Conservation (phyloP, 2,888 invertebrate species). For the Drosophila nigricruria region DNA sequence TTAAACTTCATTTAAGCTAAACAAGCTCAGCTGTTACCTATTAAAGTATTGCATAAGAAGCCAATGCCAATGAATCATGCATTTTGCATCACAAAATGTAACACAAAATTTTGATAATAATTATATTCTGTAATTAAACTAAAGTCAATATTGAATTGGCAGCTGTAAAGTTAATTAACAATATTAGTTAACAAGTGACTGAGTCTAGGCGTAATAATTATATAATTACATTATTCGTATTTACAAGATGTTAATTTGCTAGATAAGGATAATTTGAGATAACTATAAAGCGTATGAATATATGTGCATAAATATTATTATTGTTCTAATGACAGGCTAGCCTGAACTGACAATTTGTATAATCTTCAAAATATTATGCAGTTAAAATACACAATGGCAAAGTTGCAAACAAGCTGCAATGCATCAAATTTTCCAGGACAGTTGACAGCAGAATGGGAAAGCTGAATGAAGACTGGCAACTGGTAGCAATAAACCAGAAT, state of each 20-base stretch:
- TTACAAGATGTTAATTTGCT: neutral
- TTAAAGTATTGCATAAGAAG: no score
- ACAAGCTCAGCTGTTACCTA: neutral
- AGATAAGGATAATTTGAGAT: neutral
- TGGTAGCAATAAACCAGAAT: conserved; percentile 71
- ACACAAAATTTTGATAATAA: neutral
- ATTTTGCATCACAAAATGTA: neutral
- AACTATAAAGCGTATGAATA: neutral
- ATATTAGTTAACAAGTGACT: neutral
- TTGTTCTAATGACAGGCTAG: neutral
- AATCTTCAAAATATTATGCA: neutral
- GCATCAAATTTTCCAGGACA: conserved; percentile 61
- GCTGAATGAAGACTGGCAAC: conserved; percentile 31
- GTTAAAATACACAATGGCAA: conserved; percentile 15
- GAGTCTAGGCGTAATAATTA: neutral
- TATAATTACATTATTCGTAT: neutral
- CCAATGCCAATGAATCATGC: neutral
- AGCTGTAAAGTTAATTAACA: conserved; percentile 1
- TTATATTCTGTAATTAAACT: neutral
- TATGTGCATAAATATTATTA: neutral
- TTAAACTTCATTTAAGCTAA: neutral
- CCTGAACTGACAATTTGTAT: conserved; percentile 2
- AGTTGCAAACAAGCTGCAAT: conserved; percentile 51
- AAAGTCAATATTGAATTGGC: neutral
- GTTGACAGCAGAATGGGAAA: conserved; percentile 30